These are phyloP conservation scores for Euura saliciscinereae DNA, from an alignment of 1,140 invertebrate genomes.

Conservation along the genomic window DNA sequence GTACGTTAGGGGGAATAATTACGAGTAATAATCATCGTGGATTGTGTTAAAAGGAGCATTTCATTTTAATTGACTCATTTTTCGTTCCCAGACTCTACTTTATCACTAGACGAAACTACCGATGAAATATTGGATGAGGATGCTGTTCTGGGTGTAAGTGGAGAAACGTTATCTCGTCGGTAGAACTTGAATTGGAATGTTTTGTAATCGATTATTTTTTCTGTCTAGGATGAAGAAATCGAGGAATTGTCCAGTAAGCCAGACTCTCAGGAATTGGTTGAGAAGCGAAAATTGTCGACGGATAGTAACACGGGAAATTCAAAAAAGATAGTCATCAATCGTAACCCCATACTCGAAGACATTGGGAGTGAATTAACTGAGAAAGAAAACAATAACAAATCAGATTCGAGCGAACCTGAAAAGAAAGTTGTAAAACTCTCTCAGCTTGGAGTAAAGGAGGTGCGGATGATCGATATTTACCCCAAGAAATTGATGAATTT, in stretches of 20 bases:
- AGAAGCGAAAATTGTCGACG: constrained; percentile 47
- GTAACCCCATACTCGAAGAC: constrained; percentile 64
- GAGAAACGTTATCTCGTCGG: background rate
- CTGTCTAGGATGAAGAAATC: constrained; percentile 54
- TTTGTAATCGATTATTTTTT: background rate
- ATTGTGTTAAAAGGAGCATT: background rate
- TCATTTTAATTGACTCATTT: background rate
- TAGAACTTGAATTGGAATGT: too few relatives aligned
- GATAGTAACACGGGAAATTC: constrained; percentile 44
- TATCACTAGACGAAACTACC: constrained; percentile 54
- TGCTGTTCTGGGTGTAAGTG: constrained; percentile 58
- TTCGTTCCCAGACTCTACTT: constrained; percentile 45
- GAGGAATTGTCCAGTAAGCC: constrained; percentile 51
- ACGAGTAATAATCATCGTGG: background rate
- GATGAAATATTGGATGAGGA: constrained; percentile 62
- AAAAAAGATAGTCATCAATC: constrained; percentile 72
- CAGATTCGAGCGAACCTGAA: constrained; percentile 37
- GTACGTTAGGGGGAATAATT: constrained; percentile 26
- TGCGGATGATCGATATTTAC: constrained; percentile 34
- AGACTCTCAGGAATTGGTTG: constrained; percentile 45
- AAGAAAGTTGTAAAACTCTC: constrained; percentile 67
- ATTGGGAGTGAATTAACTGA: constrained; percentile 41
- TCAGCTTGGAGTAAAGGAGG: constrained; percentile 70
- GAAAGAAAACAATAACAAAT: constrained; percentile 30
- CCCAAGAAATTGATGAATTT: background rate